These are phyloP conservation scores for Trematomus bernacchii DNA, from an alignment of 2,797 vertebrate species.

Conservation along the genomic window DNA sequence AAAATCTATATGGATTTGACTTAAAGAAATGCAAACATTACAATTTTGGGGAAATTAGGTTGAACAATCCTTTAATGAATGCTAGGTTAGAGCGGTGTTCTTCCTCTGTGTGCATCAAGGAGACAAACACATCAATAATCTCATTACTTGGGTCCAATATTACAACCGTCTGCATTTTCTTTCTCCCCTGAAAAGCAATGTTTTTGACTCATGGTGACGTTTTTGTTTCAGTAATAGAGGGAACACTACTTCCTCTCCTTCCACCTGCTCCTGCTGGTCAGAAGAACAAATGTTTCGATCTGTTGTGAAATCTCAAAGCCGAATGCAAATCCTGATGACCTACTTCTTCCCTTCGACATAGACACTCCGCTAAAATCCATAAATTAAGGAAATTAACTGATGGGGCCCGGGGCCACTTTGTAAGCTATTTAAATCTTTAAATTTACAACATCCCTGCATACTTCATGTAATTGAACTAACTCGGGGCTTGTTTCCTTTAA, in stretches of 20 bases:
- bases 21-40: slow-evolving; percentile 36
- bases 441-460: slow-evolving; percentile 99
- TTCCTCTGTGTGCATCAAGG: slow-evolving; percentile 26
- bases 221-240: neutral
- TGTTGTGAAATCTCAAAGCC: slow-evolving; percentile 74
- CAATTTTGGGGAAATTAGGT: slow-evolving; percentile 1
- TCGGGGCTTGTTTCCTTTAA: slow-evolving; percentile 98
- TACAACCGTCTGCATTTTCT: slow-evolving; percentile 35
- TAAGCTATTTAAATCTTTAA: slow-evolving; percentile 99
- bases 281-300: slow-evolving; percentile 76
- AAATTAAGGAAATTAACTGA: slow-evolving; percentile 99
- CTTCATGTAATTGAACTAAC: slow-evolving; percentile 99
- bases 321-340: slow-evolving; percentile 90
- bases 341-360: slow-evolving; percentile 93
- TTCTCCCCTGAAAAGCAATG: slow-evolving; percentile 4
- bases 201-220: neutral
- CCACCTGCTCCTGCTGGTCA: slow-evolving; percentile 63
- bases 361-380: slow-evolving; percentile 96
- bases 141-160: slow-evolving; percentile 62
- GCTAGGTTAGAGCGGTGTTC: slow-evolving; percentile 54
- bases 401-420: slow-evolving; percentile 96
- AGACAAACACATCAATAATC: slow-evolving; percentile 61
- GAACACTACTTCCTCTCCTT: neutral
- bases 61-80: slow-evolving; percentile 52
- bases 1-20: slow-evolving; percentile 26